Evolutionary conservation across 2,113 vertebrate species (phyloP).

Genomic region (Corythornis madagascariensis): DNA sequence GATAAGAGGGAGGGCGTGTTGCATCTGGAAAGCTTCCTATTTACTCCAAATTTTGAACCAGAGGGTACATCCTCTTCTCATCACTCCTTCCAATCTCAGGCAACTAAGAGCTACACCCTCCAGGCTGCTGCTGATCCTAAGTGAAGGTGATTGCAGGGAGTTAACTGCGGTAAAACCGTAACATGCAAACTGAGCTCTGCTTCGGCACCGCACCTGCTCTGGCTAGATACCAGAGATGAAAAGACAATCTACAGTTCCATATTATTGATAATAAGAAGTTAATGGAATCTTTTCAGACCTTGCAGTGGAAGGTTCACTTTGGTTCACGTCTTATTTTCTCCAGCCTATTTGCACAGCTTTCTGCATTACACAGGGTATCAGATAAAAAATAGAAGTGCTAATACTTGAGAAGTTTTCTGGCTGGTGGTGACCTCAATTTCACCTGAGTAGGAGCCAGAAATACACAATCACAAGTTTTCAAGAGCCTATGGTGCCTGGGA

Average conservation of each 20-base stretch:
- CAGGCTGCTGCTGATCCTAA: neutral
- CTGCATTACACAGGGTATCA: neutral
- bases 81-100: neutral
- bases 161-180: neutral
- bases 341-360: neutral
- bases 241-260: neutral
- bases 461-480: neutral
- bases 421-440: constrained; percentile 19
- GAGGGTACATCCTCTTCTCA: neutral
- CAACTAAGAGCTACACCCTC: neutral
- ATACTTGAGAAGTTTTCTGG: neutral
- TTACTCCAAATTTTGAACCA: neutral
- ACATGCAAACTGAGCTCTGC: neutral
- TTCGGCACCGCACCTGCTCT: neutral
- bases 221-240: neutral
- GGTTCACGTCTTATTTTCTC: neutral
- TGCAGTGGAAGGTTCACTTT: neutral
- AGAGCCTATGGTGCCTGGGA: neutral
- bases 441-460: neutral
- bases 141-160: rapidly evolving
- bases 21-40: neutral
- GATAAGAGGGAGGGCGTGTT: neutral
- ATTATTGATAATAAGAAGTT: neutral
- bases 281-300: neutral
- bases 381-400: neutral